phyloP scores from a whole-genome alignment of 64 coral and sea anemone genomes.

The Stichodactyla mertensii region DNA sequence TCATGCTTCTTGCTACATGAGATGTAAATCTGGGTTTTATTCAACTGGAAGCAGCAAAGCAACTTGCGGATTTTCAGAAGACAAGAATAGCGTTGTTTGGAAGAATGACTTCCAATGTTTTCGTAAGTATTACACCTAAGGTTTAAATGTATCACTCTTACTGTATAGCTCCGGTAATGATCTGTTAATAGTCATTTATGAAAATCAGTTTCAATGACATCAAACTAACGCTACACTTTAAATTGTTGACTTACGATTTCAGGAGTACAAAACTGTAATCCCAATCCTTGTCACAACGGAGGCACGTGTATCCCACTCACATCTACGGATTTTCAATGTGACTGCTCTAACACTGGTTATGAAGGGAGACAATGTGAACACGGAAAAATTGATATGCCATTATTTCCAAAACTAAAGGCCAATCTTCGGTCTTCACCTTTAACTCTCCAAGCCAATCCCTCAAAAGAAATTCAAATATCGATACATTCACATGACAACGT shows the following conservation, averaged over 20 bases:
- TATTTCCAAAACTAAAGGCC: constrained; percentile 5
- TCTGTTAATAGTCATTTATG: too few species aligned
- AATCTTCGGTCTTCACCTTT: not conserved
- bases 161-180: too few species aligned
- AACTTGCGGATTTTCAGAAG: not conserved
- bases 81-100: not conserved
- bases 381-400: constrained; percentile 6
- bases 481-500: not conserved
- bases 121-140: not conserved
- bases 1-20: not conserved
- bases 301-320: not conserved
- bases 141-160: too few species aligned
- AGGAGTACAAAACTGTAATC: constrained; percentile 15
- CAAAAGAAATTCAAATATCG: not conserved
- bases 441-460: not conserved
- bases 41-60: not conserved
- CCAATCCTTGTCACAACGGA: constrained; percentile 38
- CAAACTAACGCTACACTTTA: too few species aligned
- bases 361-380: constrained; percentile 9
- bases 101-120: not conserved
- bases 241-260: not conserved
- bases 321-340: not conserved
- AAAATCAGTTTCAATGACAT: too few species aligned
- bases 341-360: constrained; percentile 37
- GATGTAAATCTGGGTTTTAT: constrained; percentile 16